These are phyloP conservation scores for Speoplatyrhinus poulsoni DNA, from an alignment of 2,113 vertebrate species.

Conservation along the genomic window DNA sequence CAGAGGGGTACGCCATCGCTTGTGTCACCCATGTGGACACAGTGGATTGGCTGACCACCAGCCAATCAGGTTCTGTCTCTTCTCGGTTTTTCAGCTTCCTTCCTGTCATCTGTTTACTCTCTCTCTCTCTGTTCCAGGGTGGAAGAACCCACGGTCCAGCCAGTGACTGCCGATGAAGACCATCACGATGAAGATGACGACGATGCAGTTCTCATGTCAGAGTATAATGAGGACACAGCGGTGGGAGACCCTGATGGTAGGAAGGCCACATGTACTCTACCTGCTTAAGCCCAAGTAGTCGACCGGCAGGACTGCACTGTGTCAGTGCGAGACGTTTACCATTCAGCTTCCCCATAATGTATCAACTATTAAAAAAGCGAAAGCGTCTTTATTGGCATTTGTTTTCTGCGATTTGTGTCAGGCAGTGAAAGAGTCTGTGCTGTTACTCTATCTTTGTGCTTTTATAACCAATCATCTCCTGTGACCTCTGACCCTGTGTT, in stretches of 20 bases:
- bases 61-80: not conserved
- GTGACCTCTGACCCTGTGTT: not conserved
- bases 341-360: too few species aligned
- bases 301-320: too few species aligned
- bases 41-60: not conserved
- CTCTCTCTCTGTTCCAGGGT: slow-evolving; percentile 41
- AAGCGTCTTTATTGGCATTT: too few species aligned
- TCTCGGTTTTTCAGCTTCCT: not conserved
- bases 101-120: not conserved
- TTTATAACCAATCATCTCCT: not conserved
- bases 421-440: not conserved
- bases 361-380: too few species aligned
- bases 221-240: slow-evolving; percentile 38
- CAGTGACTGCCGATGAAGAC: slow-evolving; percentile 1
- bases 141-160: slow-evolving; percentile 45
- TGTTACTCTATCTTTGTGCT: not conserved
- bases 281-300: not conserved
- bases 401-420: too few species aligned
- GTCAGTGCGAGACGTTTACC: too few species aligned
- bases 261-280: not conserved
- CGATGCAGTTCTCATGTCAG: slow-evolving; percentile 24
- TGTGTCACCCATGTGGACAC: too few species aligned
- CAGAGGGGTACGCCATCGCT: slow-evolving; percentile 53
- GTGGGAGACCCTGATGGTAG: slow-evolving; percentile 59
- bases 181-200: slow-evolving; percentile 6